Conservation (phyloP, 2,888 invertebrate species). For the Ceriagrion tenellum region DNA sequence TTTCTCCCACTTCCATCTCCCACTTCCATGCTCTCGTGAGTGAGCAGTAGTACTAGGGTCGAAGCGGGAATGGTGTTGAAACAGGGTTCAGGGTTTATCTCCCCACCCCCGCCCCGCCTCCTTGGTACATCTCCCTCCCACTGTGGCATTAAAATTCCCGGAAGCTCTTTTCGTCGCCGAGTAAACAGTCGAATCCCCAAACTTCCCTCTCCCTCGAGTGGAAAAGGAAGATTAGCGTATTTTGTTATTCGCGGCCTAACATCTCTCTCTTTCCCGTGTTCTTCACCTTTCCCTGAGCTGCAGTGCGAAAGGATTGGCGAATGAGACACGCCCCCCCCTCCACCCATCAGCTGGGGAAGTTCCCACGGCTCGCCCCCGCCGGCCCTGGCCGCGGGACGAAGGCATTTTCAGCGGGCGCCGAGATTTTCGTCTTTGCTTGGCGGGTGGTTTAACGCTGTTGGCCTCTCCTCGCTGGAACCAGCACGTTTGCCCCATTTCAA, state of each 20-base stretch:
- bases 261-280: background rate
- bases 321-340: background rate
- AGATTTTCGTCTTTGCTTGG: no score
- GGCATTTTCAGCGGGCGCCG: no score
- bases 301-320: background rate
- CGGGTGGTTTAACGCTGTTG: no score
- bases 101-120: background rate
- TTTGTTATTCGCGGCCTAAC: background rate
- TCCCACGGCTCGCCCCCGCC: background rate
- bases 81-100: no score
- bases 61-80: no score
- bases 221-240: background rate
- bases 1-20: no score
- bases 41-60: no score
- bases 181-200: background rate
- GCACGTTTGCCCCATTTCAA: background rate
- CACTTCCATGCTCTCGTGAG: no score
- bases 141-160: background rate
- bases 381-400: background rate
- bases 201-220: background rate
- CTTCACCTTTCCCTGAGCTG: background rate
- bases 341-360: background rate
- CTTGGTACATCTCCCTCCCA: background rate
- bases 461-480: background rate
- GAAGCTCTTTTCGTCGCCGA: slow-evolving; percentile 12